A percentile compares a stretch with the other conserved stretches of the same genome.
Evolutionary conservation across 2,113 vertebrate species (phyloP).

Genomic region (Empidonax traillii): DNA sequence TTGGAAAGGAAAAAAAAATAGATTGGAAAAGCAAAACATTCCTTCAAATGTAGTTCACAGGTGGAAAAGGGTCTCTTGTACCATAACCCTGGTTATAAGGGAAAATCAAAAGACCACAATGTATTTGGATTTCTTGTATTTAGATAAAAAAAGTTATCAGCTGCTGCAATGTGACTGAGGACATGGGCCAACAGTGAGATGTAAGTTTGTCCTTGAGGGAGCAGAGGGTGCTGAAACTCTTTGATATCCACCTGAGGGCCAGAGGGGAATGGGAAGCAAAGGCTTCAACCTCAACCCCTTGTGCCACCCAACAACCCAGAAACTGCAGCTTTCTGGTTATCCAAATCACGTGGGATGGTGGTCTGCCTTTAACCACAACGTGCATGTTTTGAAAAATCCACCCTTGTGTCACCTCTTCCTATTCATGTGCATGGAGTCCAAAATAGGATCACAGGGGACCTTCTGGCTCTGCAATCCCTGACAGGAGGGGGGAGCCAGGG

Average conservation of each 20-base stretch:
- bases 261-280: neutral
- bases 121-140: neutral
- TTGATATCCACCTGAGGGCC: neutral
- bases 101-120: neutral
- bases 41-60: neutral
- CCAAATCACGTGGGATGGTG: neutral
- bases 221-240: neutral
- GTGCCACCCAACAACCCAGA: rapidly evolving
- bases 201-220: neutral
- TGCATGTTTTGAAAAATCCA: neutral
- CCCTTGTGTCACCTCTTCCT: neutral
- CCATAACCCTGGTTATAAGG: neutral
- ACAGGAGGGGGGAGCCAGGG: neutral
- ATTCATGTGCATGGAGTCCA: neutral
- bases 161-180: neutral
- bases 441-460: neutral
- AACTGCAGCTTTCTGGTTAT: neutral
- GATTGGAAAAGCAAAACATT: neutral
- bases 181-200: rapidly evolving
- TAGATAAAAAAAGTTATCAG: neutral
- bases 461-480: neutral
- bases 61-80: neutral
- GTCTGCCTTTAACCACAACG: neutral
- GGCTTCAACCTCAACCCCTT: rapidly evolving
- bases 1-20: neutral